Percentiles rank a stretch among this genome's conserved stretches.
These are phyloP conservation scores for Epicauta chinensis DNA, from an alignment of 1,140 invertebrate species.

Conservation along the genomic window DNA sequence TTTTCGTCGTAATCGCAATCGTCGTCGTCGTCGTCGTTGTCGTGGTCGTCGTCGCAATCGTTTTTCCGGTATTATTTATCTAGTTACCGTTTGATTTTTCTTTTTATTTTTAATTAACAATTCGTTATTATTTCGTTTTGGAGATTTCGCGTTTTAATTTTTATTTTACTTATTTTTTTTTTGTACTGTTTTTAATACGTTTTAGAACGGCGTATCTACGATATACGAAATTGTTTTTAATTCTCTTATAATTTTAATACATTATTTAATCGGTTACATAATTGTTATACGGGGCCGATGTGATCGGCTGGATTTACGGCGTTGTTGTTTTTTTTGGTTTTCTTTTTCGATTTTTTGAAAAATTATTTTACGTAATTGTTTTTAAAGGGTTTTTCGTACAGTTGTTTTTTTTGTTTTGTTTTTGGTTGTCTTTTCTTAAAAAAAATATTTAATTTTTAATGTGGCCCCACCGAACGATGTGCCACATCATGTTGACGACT, in stretches of 20 bases:
- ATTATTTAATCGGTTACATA: slow-evolving; percentile 31
- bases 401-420: background rate
- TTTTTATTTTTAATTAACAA: no score
- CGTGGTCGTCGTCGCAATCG: slow-evolving; percentile 1
- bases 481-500: slow-evolving; percentile 46
- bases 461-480: slow-evolving; percentile 35
- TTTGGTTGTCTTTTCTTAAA: background rate
- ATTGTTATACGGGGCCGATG: slow-evolving; percentile 36
- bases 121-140: no score
- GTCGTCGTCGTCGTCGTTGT: no score
- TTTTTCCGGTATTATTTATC: slow-evolving; percentile 24
- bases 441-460: slow-evolving; percentile 37
- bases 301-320: slow-evolving; percentile 36
- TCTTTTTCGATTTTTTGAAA: background rate
- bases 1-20: no score
- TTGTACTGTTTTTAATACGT: slow-evolving; percentile 34
- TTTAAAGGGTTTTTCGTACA: no score
- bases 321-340: background rate
- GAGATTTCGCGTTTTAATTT: no score
- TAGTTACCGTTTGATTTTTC: slow-evolving; percentile 24
- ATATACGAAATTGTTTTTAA: slow-evolving; percentile 21
- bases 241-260: no score
- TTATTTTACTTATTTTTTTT: slow-evolving; percentile 12
- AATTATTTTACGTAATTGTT: background rate
- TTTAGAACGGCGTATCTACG: slow-evolving; percentile 28